Evolutionary conservation across 1,140 invertebrate species (phyloP), one percentile per base, ranked within the genome.

Genomic region (Grapholita molesta): DNA sequence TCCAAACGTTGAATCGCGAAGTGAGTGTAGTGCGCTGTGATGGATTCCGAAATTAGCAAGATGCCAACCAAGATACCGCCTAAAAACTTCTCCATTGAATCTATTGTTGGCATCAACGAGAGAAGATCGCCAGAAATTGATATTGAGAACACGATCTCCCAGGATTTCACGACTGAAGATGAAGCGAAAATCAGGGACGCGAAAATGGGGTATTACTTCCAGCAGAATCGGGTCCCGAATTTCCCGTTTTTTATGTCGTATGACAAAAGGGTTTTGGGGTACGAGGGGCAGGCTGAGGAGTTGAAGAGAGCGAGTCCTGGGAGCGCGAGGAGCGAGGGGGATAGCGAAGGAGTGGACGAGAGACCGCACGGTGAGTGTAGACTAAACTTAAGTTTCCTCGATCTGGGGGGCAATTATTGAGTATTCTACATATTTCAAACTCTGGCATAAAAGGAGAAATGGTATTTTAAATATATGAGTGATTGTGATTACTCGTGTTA

Each of bases 191-290:
- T 85, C 65, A 77, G 82, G 23, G 85, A 88, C 25, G 78, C 77
- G 32, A 89, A 89, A 70, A 83, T 89, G 79, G 80, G 82, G 0
- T 89, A 89, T 53, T 89, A 85, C 73, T 89, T 86, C 32, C 85
- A 89, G 65, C 86, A 88, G 72, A 90, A 86, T 78, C 77, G 87
- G 0, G 86, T 89, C 23, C 82, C 84, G 57, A 91, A 89, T 79
- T 89, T 91, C 66, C 87, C 89, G 25, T 91, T 89, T 71, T 91
- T 88, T 68, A 89, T 91, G 89, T 83, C 85, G 0, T 89, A 89
- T 66, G 87, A 89, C 6, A 91, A 89, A 64, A 75, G 85, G 67
- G 66, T 68, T 8, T 72, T 80, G 73, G 76, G 72, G 70, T 78
- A 68, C 70, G 82, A 35, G 67, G 75, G 72, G 8, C 81, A 82